Percentiles rank a stretch among this genome's conserved stretches.
These are phyloP conservation scores for Theretra japonica DNA, from an alignment of 2,888 invertebrate genomes.

Conservation along the genomic window DNA sequence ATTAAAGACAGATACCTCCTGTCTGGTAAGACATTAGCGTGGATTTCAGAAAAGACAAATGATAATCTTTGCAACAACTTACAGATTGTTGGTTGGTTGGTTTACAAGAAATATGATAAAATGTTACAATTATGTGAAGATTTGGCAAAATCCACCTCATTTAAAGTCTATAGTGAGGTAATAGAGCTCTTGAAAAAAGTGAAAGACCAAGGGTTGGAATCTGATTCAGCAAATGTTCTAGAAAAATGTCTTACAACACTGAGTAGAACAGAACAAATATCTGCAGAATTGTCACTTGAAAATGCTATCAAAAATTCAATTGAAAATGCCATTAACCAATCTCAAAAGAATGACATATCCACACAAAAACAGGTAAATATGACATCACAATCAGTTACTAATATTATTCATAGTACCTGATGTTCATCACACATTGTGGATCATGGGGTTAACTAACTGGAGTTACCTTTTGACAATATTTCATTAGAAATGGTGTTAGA, in stretches of 20 bases:
- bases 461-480: too few species aligned
- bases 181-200: slow-evolving; percentile 60
- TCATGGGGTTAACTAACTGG: too few species aligned
- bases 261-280: slow-evolving; percentile 42
- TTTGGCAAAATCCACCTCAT: slow-evolving; percentile 51
- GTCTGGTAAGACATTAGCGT: slow-evolving; percentile 92
- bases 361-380: slow-evolving; percentile 80
- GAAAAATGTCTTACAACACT: slow-evolving; percentile 59
- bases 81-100: slow-evolving; percentile 87
- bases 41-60: slow-evolving; percentile 81
- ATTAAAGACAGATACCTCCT: slow-evolving; percentile 88
- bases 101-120: slow-evolving; percentile 88
- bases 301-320: slow-evolving; percentile 78
- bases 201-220: slow-evolving; percentile 42
- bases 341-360: slow-evolving; percentile 84
- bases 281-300: slow-evolving; percentile 62
- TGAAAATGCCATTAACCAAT: slow-evolving; percentile 82
- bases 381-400: too few species aligned
- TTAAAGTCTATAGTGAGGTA: slow-evolving; percentile 66
- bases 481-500: too few species aligned
- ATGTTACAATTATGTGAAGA: slow-evolving; percentile 55
- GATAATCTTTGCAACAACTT: slow-evolving; percentile 83
- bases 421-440: too few species aligned
- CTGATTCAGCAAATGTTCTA: slow-evolving; percentile 50
- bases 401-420: too few species aligned